Evolutionary conservation across 1,140 invertebrate species (phyloP), one percentile per base, ranked within the genome.

Genomic region (Triops cancriformis): DNA sequence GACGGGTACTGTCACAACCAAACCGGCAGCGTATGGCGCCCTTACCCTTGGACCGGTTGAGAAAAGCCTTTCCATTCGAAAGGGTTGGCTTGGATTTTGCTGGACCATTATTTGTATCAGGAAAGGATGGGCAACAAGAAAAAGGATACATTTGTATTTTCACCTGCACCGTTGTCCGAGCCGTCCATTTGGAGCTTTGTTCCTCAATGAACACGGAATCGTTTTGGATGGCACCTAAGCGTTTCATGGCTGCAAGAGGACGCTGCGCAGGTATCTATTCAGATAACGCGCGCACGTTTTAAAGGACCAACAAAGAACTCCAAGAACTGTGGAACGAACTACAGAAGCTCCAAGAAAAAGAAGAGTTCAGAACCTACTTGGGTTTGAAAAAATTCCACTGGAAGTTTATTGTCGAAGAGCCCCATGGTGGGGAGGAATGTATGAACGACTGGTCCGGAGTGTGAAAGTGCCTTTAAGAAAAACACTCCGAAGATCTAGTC

Each of bases 1-100:
- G 26, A 23, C 1, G 75, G 27, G 26, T n/a, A 12, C 14, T 51
- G 10, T 41, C 6, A 12, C 42, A 28, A 4, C 31, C 42, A n/a
- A 10, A n/a, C n/a, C n/a, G 10, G n/a, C 37, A 76, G 7, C 31
- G 1, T 11, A 26, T 31, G 23, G 77, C 72, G 26, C 42, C 73
- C 27, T 72, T 79, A 26, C 80, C 79, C 26, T 37, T 41, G 9
- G 43, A 42, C 14, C 1, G 80, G 1, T 26, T 80, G 18, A 43
- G 18, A 23, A 45, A 77, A 23, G 18, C 72, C 6, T 11, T 51
- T 10, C 80, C 80, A 14, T 81, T 81, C 72, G 23, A 26, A 23
- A 42, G 79, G 75, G 37, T 26, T 51, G 83, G 83, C 0, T 80
- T 84, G 0, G 84, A 84, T 73, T 84, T 81, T 42, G 80, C 82